phyloP scores from a whole-genome alignment of 2,888 invertebrate genomes.

The Baronia brevicornis region DNA sequence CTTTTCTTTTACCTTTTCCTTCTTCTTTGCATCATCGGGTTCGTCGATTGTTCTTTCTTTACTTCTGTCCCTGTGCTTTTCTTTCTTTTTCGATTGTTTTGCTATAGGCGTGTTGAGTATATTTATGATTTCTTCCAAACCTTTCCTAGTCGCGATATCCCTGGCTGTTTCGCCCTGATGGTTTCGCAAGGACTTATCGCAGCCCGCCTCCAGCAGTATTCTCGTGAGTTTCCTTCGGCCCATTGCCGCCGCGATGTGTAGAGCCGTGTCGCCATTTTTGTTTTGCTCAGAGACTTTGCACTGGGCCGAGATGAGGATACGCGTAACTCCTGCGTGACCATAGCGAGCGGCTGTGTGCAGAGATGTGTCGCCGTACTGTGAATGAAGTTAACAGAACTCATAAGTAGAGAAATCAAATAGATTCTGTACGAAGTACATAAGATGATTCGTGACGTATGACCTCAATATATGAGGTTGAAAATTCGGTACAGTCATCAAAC shows the following conservation, averaged over 20 bases:
- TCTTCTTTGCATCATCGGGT: slow-evolving; percentile 59
- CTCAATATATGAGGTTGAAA: too few relatives aligned
- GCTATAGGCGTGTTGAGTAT: slow-evolving; percentile 79
- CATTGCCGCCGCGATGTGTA: slow-evolving; percentile 96
- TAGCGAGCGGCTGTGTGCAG: slow-evolving; percentile 96
- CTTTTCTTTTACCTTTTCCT: slow-evolving; percentile 59
- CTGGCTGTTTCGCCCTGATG: slow-evolving; percentile 93
- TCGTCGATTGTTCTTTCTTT: slow-evolving; percentile 74
- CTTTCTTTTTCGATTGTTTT: slow-evolving; percentile 59
- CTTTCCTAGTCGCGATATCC: slow-evolving; percentile 92
- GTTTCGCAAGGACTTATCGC: slow-evolving; percentile 79
- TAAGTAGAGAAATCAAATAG: neutral
- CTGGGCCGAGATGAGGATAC: slow-evolving; percentile 93
- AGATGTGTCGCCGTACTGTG: slow-evolving; percentile 94
- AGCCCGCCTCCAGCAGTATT: slow-evolving; percentile 91
- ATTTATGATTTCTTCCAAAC: slow-evolving; percentile 86
- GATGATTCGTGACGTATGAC: neutral
- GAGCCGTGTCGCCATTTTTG: slow-evolving; percentile 95
- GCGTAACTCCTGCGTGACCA: slow-evolving; percentile 96
- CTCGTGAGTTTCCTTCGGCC: slow-evolving; percentile 92
- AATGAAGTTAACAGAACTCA: slow-evolving; percentile 16
- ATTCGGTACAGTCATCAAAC: too few relatives aligned
- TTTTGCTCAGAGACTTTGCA: slow-evolving; percentile 92
- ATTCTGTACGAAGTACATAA: neutral
- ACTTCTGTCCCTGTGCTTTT: slow-evolving; percentile 58